Evolutionary conservation across 2,113 vertebrate species (phyloP).

Genomic region (Nycticebus coucang): DNA sequence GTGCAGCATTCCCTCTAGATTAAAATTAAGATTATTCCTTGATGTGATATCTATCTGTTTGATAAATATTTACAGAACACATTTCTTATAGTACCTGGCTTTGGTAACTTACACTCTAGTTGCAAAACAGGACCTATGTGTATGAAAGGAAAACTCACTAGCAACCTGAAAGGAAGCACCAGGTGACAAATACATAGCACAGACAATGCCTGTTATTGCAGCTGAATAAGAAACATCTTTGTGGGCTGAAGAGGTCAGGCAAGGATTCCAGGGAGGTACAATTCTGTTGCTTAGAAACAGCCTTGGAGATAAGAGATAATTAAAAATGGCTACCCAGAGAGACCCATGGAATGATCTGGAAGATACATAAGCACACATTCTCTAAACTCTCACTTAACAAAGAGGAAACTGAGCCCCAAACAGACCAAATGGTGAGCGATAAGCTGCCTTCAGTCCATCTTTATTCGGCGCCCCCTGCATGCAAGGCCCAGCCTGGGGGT

Average conservation of each 20-base stretch:
- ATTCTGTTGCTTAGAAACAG: conserved; percentile 61
- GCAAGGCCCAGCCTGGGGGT: not conserved
- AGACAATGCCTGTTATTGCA: not conserved
- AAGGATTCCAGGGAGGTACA: not conserved
- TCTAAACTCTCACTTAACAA: not conserved
- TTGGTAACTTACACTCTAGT: not conserved
- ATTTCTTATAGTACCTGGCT: not conserved
- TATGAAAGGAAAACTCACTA: conserved; percentile 3
- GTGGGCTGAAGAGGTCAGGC: conserved; percentile 46
- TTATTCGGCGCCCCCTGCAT: not conserved
- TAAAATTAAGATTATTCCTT: not conserved
- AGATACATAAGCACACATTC: conserved; percentile 10
- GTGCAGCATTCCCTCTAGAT: not conserved
- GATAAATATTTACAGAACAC: not conserved
- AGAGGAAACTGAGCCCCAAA: conserved; percentile 9
- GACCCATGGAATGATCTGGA: not conserved
- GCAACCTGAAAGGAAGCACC: not conserved
- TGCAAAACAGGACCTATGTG: not conserved
- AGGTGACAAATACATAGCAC: not conserved
- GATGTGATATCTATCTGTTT: not conserved
- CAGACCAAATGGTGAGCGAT: not conserved
- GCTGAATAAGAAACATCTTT: not conserved
- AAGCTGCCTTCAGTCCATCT: not conserved
- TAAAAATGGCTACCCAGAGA: conserved; percentile 13
- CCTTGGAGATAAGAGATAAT: not conserved